These are phyloP conservation scores for Apis laboriosa DNA, from an alignment of 1,140 invertebrate species.

Conservation along the genomic window DNA sequence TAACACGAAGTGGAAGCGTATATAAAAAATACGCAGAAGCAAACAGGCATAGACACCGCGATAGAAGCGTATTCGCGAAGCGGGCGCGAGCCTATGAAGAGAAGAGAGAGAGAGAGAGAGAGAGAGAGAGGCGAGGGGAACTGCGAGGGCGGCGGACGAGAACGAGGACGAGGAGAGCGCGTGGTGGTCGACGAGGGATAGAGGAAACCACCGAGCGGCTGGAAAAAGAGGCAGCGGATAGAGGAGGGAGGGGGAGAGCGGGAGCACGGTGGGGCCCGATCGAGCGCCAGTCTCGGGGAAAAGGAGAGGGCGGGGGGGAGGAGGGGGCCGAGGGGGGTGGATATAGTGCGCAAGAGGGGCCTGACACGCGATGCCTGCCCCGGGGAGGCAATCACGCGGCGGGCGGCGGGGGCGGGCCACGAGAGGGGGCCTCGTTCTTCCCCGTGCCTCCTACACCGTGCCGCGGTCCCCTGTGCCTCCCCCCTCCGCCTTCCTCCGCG, in stretches of 20 bases:
- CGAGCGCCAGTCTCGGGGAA: constrained; percentile 27
- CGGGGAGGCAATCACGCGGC: constrained; percentile 78
- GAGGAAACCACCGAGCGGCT: constrained; percentile 16
- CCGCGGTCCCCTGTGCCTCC: constrained; percentile 38
- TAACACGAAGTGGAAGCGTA: too few relatives aligned
- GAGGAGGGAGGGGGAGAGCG: constrained; percentile 38
- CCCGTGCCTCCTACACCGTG: constrained; percentile 43
- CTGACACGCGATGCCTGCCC: constrained; percentile 80
- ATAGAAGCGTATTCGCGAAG: neutral
- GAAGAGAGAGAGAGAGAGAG: neutral
- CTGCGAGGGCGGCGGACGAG: constrained; percentile 57
- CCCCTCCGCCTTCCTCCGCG: constrained; percentile 39
- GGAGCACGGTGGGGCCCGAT: constrained; percentile 45
- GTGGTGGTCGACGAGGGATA: constrained; percentile 29
- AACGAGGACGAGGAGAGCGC: constrained; percentile 43
- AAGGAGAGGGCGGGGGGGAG: constrained; percentile 28
- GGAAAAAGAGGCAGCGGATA: constrained; percentile 48
- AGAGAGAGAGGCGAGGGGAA: constrained; percentile 1
- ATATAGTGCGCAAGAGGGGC: constrained; percentile 74
- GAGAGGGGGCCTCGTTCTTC: constrained; percentile 58
- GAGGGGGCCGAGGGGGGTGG: too few relatives aligned
- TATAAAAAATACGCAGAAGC: too few relatives aligned
- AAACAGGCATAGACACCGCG: too few relatives aligned
- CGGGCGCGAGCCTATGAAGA: constrained; percentile 23
- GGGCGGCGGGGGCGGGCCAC: constrained; percentile 76